Conservation (phyloP, 1,140 invertebrate species). For the Brachionus koreanus region DNA sequence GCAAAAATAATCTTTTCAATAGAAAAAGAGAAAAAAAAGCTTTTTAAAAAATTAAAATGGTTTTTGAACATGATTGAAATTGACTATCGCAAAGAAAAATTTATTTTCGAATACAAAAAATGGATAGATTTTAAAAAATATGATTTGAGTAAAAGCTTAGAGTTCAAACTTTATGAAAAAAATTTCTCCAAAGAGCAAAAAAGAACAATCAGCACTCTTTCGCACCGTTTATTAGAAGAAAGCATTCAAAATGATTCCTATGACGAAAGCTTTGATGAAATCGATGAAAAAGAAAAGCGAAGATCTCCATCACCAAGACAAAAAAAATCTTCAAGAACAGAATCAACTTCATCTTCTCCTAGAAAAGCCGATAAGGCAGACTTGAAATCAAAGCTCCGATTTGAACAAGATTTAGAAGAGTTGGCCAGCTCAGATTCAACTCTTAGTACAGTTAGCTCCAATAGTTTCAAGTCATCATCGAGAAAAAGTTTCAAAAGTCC, state of each 20-base stretch:
- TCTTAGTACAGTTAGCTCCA: neutral
- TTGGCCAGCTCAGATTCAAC: conserved; percentile 6
- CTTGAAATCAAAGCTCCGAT: neutral
- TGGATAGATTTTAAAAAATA: conserved; percentile 25
- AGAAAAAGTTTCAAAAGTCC: neutral
- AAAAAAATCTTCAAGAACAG: neutral
- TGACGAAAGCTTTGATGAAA: conserved; percentile 26
- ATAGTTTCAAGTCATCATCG: neutral
- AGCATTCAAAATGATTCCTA: conserved; percentile 2
- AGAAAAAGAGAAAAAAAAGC: neutral
- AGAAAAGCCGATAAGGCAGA: neutral
- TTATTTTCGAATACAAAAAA: conserved; percentile 25
- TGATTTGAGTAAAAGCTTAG: neutral
- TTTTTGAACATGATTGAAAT: conserved; percentile 40
- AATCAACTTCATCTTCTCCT: neutral
- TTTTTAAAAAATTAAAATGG: conserved; percentile 24
- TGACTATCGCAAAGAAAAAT: conserved; percentile 24
- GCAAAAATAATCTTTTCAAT: neutral
- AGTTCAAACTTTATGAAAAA: conserved; percentile 23
- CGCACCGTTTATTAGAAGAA: conserved; percentile 36
- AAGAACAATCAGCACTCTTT: conserved; percentile 21
- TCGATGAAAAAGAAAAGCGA: neutral
- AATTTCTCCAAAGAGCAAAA: neutral
- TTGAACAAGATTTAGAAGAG: conserved; percentile 18
- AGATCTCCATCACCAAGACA: neutral